Conservation (phyloP, 2,797 vertebrate species). For the Prionace glauca region DNA sequence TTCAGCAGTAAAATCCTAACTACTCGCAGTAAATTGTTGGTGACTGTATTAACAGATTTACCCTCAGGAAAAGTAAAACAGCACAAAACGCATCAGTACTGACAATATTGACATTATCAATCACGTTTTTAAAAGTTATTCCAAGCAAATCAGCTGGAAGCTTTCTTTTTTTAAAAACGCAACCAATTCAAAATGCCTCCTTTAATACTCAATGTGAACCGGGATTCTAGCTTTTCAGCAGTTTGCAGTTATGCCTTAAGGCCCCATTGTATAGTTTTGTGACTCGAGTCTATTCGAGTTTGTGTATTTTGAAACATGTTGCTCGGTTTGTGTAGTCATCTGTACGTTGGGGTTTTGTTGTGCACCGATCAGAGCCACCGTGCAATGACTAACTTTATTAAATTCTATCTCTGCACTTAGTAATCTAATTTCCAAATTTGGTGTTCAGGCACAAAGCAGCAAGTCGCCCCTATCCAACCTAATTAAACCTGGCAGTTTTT, state of each 20-base stretch:
- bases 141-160: neutral
- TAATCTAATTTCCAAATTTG: slow-evolving; percentile 37
- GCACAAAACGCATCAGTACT: neutral
- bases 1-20: neutral
- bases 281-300: neutral
- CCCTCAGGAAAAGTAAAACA: neutral
- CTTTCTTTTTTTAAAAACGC: neutral
- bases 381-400: slow-evolving; percentile 66
- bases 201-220: neutral
- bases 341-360: neutral
- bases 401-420: slow-evolving; percentile 61
- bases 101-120: neutral
- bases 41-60: neutral
- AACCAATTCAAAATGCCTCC: neutral
- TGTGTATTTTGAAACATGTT: neutral
- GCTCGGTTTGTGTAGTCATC: neutral
- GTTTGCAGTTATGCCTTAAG: neutral
- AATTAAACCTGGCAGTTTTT: slow-evolving; percentile 57
- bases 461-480: slow-evolving; percentile 51
- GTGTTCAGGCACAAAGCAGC: slow-evolving; percentile 37
- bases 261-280: neutral
- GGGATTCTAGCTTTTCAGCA: neutral
- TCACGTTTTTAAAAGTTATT: neutral
- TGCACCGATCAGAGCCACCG: neutral
- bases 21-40: neutral